Base-by-base conservation (phyloP, 2,113 vertebrate genomes). In the Odontesthes bonariensis region DNA sequence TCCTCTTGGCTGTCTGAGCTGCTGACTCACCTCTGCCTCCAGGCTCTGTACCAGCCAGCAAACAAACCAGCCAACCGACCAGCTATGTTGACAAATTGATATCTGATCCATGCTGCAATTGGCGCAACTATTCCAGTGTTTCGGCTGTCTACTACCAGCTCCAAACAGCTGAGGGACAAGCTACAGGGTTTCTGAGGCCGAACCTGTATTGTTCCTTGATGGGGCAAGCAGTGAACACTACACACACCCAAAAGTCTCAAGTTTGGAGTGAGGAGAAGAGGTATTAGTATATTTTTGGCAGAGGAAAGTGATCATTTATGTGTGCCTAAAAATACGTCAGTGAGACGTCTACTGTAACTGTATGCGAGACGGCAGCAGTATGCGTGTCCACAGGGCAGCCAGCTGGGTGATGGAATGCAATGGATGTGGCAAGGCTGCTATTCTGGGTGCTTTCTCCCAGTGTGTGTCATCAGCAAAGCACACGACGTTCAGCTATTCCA, bases 111-210 rank as follows among this genome's bases (percentile, higher is more conserved):
- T 53, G 51, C 75, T 58, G 71, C 80, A 82, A 78, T 66, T 86
- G 86, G 77, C 19, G 52, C 63, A 71, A 61, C 81, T 83, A 73
- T 85, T 88, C 88, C 83, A 74, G 83, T 59, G 78, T 80, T 77
- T 75, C 4, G 57, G 69, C 70, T 62, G 59, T 70, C 79, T 77
- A 19, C 86, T 73, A 82, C 84, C 85, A 83, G 56, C 62, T 75
- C 73, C 69, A 33, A 88, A 80, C 89, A 90, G 89, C 89, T 91
- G 88, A 89, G 71, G 82, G 84, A 88, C 91, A 86, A 88, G 66
- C 73, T 56, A 9, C 13, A n/a, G 73, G 61, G 49, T 69, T 69
- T 78, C 35, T 56, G 46, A 69, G 71, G 71, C 75, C 73, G 77
- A 63, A 82, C 72, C 33, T 12, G 73, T 65, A 84, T 90, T 90